Percentiles rank a stretch among this genome's conserved stretches.
phyloP scores from a whole-genome alignment of 2,113 vertebrate species.

The Craseonycteris thonglongyai region DNA sequence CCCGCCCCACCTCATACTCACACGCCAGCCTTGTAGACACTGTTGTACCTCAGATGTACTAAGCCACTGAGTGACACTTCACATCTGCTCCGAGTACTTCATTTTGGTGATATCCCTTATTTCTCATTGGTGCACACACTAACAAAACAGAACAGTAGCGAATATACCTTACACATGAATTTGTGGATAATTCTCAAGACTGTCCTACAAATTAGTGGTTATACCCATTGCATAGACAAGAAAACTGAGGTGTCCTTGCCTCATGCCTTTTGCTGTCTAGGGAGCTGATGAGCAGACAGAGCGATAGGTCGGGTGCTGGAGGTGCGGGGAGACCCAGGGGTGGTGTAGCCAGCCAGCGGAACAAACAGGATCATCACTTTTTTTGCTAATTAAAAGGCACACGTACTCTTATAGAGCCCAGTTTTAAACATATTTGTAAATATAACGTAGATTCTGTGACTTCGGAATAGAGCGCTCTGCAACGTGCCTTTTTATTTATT shows the following conservation, averaged over 20 bases:
- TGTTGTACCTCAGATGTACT: rapidly evolving
- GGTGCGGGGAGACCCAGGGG: rapidly evolving
- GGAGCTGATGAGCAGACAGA: rapidly evolving
- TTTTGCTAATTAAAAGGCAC: neutral
- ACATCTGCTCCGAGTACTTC: neutral
- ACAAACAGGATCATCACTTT: rapidly evolving
- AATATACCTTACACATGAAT: neutral
- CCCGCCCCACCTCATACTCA: rapidly evolving
- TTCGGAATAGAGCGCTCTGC: neutral
- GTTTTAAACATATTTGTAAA: neutral
- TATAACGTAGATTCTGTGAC: rapidly evolving
- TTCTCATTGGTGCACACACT: neutral
- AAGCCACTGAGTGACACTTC: neutral
- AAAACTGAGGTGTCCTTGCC: too few relatives aligned
- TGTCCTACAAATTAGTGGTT: neutral
- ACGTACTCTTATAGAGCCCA: rapidly evolving
- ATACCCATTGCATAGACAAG: neutral
- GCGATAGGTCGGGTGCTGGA: rapidly evolving
- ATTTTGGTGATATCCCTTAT: neutral
- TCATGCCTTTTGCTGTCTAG: neutral
- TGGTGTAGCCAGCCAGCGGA: rapidly evolving
- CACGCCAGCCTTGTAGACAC: rapidly evolving
- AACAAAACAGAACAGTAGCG: neutral
- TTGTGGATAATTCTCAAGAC: neutral
- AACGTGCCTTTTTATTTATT: neutral